Conservation (phyloP, 1,140 invertebrate genomes). For the Lerema accius region DNA sequence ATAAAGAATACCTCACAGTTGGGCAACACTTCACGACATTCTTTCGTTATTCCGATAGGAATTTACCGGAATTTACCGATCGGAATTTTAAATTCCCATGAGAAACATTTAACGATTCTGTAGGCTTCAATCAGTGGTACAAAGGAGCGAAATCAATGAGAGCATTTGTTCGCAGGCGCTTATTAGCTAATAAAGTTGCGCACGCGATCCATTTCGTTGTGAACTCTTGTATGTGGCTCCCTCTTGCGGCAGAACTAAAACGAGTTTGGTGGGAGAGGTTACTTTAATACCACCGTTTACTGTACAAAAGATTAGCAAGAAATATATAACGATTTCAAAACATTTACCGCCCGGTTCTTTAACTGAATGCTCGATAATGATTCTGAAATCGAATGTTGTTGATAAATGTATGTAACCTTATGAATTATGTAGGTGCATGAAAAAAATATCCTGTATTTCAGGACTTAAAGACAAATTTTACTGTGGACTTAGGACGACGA, state of each 20-base stretch:
- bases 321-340: constrained; percentile 10
- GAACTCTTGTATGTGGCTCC: constrained; percentile 11
- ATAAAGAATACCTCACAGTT: constrained; percentile 10
- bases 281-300: constrained; percentile 26
- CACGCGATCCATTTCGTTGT: constrained; percentile 23
- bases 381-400: too few species aligned
- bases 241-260: constrained; percentile 7
- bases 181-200: constrained; percentile 29
- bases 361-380: too few species aligned
- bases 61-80: too few species aligned
- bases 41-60: constrained; percentile 6
- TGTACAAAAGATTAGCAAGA: constrained; percentile 24
- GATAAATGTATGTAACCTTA: too few species aligned
- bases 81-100: constrained; percentile 32
- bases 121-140: constrained; percentile 33
- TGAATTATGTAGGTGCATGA: too few species aligned
- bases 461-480: too few species aligned
- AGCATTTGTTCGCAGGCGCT: constrained; percentile 26
- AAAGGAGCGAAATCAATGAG: constrained; percentile 31
- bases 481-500: too few species aligned
- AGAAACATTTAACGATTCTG: constrained; percentile 17
- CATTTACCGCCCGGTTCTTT: not conserved
- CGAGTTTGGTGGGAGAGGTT: constrained; percentile 19
- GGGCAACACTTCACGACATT: constrained; percentile 22
- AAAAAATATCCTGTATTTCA: too few species aligned